These are phyloP conservation scores for Sphaerophoria taeniata DNA, from an alignment of 2,888 invertebrate species.

Conservation along the genomic window DNA sequence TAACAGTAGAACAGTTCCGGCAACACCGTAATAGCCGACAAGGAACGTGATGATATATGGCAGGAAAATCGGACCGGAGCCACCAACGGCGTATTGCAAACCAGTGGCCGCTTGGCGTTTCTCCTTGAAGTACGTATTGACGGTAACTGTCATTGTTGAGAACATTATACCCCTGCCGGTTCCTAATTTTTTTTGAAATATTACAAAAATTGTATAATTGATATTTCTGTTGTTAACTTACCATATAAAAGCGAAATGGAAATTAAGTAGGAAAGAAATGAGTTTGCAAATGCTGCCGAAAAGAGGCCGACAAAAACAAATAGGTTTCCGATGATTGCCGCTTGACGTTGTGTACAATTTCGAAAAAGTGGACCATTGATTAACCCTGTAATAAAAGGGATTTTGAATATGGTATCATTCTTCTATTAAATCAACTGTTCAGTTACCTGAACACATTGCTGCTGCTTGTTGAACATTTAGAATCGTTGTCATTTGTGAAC, in stretches of 20 bases:
- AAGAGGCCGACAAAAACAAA: conserved; percentile 86
- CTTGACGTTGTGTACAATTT: conserved; percentile 87
- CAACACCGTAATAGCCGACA: conserved; percentile 85
- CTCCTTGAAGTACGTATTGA: conserved; percentile 89
- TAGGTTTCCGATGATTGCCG: conserved; percentile 86
- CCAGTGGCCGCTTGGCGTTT: conserved; percentile 88
- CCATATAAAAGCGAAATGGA: conserved; percentile 83
- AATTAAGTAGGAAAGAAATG: conserved; percentile 86
- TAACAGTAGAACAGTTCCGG: conserved; percentile 87
- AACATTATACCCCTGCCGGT: conserved; percentile 86
- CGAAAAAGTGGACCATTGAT: conserved; percentile 89
- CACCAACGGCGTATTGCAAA: conserved; percentile 88
- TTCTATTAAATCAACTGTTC: background rate
- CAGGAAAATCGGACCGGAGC: conserved; percentile 88
- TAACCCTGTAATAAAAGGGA: conserved; percentile 80
- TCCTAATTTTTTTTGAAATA: conserved; percentile 66
- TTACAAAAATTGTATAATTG: background rate
- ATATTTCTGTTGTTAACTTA: conserved; percentile 31
- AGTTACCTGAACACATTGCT: conserved; percentile 10
- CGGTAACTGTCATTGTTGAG: conserved; percentile 88
- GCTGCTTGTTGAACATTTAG: conserved; percentile 88
- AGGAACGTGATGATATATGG: conserved; percentile 88
- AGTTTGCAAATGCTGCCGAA: conserved; percentile 86
- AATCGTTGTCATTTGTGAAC: conserved; percentile 87
- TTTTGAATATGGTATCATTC: too few relatives aligned